Conservation (phyloP, 2,113 vertebrate species). For the Archilochus colubris region DNA sequence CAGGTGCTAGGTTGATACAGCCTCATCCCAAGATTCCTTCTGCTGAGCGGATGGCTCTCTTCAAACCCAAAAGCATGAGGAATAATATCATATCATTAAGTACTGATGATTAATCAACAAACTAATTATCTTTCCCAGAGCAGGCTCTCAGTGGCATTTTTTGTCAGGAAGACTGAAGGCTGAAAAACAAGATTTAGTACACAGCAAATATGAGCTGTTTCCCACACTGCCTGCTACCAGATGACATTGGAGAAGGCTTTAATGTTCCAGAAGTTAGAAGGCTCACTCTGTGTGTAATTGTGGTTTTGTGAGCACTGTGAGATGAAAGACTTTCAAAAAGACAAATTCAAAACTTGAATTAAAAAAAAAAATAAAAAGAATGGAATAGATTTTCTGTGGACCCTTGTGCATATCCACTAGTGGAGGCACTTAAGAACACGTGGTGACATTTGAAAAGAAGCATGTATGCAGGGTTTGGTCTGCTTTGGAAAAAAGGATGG, state of each 20-base stretch:
- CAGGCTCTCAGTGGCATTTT: not conserved
- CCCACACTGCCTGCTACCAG: not conserved
- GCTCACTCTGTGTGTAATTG: not conserved
- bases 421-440: not conserved
- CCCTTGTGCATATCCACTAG: not conserved
- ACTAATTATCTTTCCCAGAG: not conserved
- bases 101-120: not conserved
- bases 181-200: not conserved
- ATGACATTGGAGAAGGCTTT: not conserved
- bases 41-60: not conserved
- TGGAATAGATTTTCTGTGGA: not conserved
- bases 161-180: not conserved
- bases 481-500: not conserved
- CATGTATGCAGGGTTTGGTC: not conserved
- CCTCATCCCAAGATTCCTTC: not conserved
- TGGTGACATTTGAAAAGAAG: not conserved
- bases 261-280: not conserved
- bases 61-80: not conserved
- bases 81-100: not conserved
- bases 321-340: not conserved
- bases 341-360: not conserved
- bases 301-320: not conserved
- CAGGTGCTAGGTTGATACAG: accelerated
- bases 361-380: not conserved
- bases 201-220: not conserved